Conservation (phyloP, 2,797 vertebrate genomes). For the Cyclura pinguis region DNA sequence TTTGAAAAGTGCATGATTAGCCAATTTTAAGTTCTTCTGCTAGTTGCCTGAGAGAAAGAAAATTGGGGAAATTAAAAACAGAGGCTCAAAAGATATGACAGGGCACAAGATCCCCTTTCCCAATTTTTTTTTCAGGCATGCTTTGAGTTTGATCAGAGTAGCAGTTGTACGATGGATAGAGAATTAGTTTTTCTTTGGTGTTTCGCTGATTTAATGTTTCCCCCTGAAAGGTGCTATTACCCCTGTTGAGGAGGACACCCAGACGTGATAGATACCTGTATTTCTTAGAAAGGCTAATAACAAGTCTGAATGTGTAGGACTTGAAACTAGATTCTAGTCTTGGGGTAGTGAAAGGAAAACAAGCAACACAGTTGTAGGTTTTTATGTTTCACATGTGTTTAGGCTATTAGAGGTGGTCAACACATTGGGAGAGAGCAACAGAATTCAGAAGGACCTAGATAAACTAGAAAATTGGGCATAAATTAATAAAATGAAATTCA, state of each 20-base stretch:
- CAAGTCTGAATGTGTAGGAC: neutral
- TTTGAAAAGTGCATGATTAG: neutral
- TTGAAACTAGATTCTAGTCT: neutral
- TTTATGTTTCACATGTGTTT: neutral
- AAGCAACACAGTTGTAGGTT: neutral
- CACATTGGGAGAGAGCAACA: no score
- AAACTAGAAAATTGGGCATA: no score
- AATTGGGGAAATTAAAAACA: no score
- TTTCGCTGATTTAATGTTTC: neutral
- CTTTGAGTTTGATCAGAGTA: neutral
- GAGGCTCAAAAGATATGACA: neutral
- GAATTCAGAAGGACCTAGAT: no score
- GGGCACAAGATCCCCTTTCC: neutral
- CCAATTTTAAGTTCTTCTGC: neutral
- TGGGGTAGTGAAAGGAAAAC: neutral
- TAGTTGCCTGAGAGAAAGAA: neutral
- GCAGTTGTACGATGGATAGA: neutral
- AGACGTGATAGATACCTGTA: neutral
- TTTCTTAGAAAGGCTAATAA: neutral
- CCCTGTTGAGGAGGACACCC: no score
- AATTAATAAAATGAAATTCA: no score
- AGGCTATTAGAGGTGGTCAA: neutral
- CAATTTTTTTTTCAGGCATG: no score
- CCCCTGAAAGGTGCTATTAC: no score
- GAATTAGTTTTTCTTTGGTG: no score